Base-by-base conservation (phyloP, 2,888 invertebrate species). In the Clunio marinus region DNA sequence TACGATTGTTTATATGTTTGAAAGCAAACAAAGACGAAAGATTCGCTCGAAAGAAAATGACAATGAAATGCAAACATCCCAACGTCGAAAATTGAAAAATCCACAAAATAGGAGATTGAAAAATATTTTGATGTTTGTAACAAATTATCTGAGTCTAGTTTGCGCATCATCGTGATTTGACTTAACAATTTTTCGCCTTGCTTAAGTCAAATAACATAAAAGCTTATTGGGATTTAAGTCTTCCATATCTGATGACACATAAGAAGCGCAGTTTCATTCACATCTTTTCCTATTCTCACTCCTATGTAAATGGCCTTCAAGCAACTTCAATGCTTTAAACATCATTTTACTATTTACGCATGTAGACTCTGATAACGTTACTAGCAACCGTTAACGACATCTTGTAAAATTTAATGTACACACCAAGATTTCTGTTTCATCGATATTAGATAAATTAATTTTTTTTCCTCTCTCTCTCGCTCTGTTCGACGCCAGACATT, bases 61-160 rank as follows among this genome's bases (percentile, higher is more conserved):
- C n/a, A n/a, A n/a, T n/a, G n/a, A n/a, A 41, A 41, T 41, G 41
- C 10, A 2, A n/a, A 5, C 3, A 41, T n/a, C 41, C n/a, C n/a
- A n/a, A n/a, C n/a, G n/a, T n/a, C n/a, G n/a, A n/a, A 41, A 41
- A 41, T 41, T 41, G 41, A 41, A 41, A 15, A n/a, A 32, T 41
- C 2, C n/a, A 3, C 41, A 41, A 5, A 15, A 41, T 41, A n/a
- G n/a, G n/a, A 41, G 41, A 41, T 41, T 41, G n/a, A 10, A 4
- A 32, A 8, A 4, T 8, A 32, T 7, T 4, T 32, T 8, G 32
- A 4, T 32, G 32, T 8, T 8, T 32, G 4, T 32, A 7, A 8
- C 4, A 32, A 32, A 32, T 32, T 32, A 32, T 32, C 5, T 32
- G 8, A 32, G 8, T 41, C 15, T 41, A 2, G n/a, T n/a, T n/a